A percentile compares a stretch with the other conserved stretches of the same genome.
Conservation (phyloP, 1,140 invertebrate species). For the Nasonia giraulti region DNA sequence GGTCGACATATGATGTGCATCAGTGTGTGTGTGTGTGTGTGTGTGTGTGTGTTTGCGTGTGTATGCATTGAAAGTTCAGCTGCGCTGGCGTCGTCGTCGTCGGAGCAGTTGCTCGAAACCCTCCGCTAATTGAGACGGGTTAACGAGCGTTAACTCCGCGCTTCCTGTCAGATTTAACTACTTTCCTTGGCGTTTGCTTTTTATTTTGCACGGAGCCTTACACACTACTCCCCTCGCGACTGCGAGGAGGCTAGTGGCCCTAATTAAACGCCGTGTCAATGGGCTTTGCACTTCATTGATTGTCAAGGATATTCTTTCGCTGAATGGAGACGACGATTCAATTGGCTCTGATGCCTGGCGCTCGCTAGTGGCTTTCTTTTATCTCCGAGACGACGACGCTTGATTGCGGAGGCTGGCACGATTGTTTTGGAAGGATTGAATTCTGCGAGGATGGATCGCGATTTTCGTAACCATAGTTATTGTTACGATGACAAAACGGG, state of each 20-base stretch:
- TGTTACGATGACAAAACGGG: neutral
- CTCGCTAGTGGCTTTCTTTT: constrained; percentile 8
- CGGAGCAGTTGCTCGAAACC: constrained; percentile 13
- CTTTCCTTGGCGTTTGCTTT: constrained; percentile 48
- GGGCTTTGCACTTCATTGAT: constrained; percentile 51
- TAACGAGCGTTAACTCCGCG: constrained; percentile 52
- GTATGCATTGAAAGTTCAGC: neutral
- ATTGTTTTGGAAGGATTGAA: constrained; percentile 16
- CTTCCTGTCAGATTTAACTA: constrained; percentile 54
- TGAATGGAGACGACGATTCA: constrained; percentile 34
- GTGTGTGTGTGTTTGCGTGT: too few species aligned
- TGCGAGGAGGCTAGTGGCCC: neutral
- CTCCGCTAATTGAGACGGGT: constrained; percentile 45
- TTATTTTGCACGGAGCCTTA: neutral
- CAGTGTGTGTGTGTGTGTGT: too few species aligned
- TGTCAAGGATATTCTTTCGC: constrained; percentile 48
- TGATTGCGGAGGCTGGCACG: neutral
- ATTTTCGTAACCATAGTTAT: neutral
- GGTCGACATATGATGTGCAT: neutral
- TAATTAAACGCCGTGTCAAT: constrained; percentile 45
- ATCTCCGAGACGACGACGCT: neutral
- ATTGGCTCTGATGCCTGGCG: constrained; percentile 5
- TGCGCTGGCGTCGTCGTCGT: neutral
- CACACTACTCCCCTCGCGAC: neutral
- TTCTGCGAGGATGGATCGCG: neutral